phyloP scores from a whole-genome alignment of 2,797 vertebrate genomes.

The Onychomys torridus region DNA sequence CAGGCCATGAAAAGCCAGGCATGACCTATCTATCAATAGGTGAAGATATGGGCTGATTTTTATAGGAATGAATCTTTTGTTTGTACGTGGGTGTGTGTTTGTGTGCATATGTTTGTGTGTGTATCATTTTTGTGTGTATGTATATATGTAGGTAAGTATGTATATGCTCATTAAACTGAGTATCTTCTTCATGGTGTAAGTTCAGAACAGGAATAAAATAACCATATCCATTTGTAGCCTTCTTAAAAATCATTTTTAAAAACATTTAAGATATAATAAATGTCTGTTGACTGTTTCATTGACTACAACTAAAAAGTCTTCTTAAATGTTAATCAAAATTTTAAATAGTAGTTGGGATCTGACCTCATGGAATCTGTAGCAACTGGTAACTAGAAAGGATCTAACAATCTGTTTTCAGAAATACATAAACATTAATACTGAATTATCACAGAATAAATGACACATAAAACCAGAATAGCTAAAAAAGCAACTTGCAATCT shows the following conservation, averaged over 20 bases:
- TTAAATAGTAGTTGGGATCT: slow-evolving; percentile 5
- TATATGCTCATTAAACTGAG: neutral
- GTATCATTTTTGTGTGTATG: too few species aligned
- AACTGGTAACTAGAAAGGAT: slow-evolving; percentile 26
- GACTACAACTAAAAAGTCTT: neutral
- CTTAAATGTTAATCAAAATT: slow-evolving; percentile 28
- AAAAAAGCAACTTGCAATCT: neutral
- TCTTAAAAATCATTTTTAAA: slow-evolving; percentile 50
- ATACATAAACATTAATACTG: neutral
- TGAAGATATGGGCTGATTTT: neutral
- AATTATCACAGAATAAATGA: slow-evolving; percentile 34
- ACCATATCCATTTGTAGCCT: neutral
- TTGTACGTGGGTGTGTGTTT: neutral
- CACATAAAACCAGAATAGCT: neutral
- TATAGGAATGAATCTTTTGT: neutral
- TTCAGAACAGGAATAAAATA: slow-evolving; percentile 35
- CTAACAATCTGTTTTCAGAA: neutral
- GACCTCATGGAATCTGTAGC: slow-evolving; percentile 1
- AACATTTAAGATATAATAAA: neutral
- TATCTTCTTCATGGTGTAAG: neutral
- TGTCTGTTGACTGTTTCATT: neutral
- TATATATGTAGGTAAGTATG: too few species aligned
- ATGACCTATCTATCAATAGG: neutral
- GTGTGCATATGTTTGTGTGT: neutral
- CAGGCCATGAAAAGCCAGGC: neutral